Evolutionary conservation across 2,888 invertebrate species (phyloP).

Genomic region (Apamea monoglypha): DNA sequence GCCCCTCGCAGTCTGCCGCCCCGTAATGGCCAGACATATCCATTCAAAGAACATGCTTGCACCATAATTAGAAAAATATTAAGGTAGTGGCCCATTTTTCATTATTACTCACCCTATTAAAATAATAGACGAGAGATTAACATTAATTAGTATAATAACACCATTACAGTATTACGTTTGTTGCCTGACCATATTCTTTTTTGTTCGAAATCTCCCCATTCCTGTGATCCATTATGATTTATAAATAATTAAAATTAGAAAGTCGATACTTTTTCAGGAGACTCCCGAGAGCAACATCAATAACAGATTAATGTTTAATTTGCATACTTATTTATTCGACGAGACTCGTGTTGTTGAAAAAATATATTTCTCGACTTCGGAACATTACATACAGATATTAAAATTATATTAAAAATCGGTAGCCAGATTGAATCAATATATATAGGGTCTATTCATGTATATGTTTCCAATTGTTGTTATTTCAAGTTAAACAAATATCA

Average conservation of each 20-base stretch:
- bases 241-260: constrained; percentile 47
- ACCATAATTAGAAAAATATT: constrained; percentile 59
- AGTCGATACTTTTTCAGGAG: constrained; percentile 35
- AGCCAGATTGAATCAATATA: background rate
- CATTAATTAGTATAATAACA: constrained; percentile 52
- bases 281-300: constrained; percentile 49
- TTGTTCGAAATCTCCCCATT: constrained; percentile 8
- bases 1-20: background rate
- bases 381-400: constrained; percentile 7
- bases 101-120: constrained; percentile 49
- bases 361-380: constrained; percentile 1
- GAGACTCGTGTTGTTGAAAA: constrained; percentile 19
- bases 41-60: constrained; percentile 26
- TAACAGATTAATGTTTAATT: constrained; percentile 56
- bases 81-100: constrained; percentile 46
- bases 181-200: constrained; percentile 16
- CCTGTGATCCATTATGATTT: constrained; percentile 52
- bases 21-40: constrained; percentile 1
- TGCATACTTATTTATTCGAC: constrained; percentile 36
- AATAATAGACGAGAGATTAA: constrained; percentile 49
- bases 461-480: too few species aligned
- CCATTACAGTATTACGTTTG: constrained; percentile 20
- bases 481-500: too few species aligned
- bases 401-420: background rate
- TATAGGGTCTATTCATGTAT: too few species aligned